phyloP scores from a whole-genome alignment of 2,797 vertebrate species.

The Melanotaenia maccullochi region DNA sequence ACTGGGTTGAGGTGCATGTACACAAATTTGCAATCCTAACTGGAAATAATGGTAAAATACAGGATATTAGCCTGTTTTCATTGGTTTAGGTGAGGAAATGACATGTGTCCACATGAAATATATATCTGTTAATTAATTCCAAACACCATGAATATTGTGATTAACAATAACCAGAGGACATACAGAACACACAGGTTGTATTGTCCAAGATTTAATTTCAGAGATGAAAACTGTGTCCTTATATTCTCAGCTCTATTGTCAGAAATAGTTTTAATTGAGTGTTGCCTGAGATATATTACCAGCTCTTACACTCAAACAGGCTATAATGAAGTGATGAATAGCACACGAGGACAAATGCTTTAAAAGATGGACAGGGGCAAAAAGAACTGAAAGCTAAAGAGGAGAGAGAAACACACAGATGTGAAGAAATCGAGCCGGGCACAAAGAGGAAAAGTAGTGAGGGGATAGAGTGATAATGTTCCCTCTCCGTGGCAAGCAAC shows the following conservation, averaged over 20 bases:
- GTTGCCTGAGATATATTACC: slow-evolving; percentile 33
- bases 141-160: slow-evolving; percentile 1
- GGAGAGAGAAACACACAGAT: slow-evolving; percentile 14
- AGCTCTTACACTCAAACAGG: slow-evolving; percentile 54
- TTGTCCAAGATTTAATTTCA: slow-evolving; percentile 43
- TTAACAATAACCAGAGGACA: slow-evolving; percentile 7
- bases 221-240: slow-evolving; percentile 43
- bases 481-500: slow-evolving; percentile 52
- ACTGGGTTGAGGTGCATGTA: neutral
- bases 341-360: slow-evolving; percentile 51
- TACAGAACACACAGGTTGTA: slow-evolving; percentile 17
- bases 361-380: slow-evolving; percentile 47
- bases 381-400: slow-evolving; percentile 42
- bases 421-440: neutral
- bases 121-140: slow-evolving; percentile 16
- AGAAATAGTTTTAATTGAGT: slow-evolving; percentile 56
- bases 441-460: slow-evolving; percentile 46
- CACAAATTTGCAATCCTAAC: neutral
- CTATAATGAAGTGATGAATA: slow-evolving; percentile 63
- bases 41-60: neutral
- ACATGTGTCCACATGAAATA: slow-evolving; percentile 12
- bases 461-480: slow-evolving; percentile 62
- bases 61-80: neutral
- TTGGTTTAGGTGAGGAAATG: slow-evolving; percentile 5
- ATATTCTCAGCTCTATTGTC: slow-evolving; percentile 26